phyloP scores from a whole-genome alignment of 35 echinoderm and acorn worm species.

The Lytechinus pictus region DNA sequence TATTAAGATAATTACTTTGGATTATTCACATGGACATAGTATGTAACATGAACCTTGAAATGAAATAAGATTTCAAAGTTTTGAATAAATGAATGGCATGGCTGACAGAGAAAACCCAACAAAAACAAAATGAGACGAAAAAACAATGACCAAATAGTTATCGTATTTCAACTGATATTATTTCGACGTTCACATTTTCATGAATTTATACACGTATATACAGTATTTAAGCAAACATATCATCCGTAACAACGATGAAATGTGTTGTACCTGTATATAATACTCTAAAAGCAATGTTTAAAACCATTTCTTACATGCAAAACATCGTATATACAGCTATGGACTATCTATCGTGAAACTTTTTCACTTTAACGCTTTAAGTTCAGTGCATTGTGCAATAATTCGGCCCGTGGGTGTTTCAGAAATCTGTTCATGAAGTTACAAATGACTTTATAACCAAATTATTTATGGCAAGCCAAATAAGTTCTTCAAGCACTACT shows the following conservation, averaged over 20 bases:
- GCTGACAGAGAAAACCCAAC: too few species aligned
- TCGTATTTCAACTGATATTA: background rate
- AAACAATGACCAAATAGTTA: background rate
- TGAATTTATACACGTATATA: conserved; percentile 43
- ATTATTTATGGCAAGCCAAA: too few species aligned
- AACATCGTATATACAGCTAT: conserved; percentile 48
- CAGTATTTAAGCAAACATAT: conserved; percentile 17
- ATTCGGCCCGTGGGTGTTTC: too few species aligned
- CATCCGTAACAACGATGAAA: background rate
- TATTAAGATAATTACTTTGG: too few species aligned
- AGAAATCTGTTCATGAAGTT: too few species aligned
- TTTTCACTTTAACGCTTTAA: background rate
- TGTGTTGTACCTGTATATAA: background rate
- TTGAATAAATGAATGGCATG: too few species aligned
- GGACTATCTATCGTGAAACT: background rate
- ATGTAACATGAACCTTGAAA: too few species aligned
- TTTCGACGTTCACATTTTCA: conserved; percentile 14
- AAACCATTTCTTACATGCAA: conserved; percentile 38
- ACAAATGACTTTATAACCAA: too few species aligned
- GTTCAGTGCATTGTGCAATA: background rate
- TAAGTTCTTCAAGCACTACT: too few species aligned
- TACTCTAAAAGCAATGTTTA: conserved; percentile 43
- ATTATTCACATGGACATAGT: too few species aligned
- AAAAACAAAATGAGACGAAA: too few species aligned
- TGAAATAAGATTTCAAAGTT: too few species aligned